phyloP scores from a whole-genome alignment of 2,797 vertebrate species.

The Chromis chromis region DNA sequence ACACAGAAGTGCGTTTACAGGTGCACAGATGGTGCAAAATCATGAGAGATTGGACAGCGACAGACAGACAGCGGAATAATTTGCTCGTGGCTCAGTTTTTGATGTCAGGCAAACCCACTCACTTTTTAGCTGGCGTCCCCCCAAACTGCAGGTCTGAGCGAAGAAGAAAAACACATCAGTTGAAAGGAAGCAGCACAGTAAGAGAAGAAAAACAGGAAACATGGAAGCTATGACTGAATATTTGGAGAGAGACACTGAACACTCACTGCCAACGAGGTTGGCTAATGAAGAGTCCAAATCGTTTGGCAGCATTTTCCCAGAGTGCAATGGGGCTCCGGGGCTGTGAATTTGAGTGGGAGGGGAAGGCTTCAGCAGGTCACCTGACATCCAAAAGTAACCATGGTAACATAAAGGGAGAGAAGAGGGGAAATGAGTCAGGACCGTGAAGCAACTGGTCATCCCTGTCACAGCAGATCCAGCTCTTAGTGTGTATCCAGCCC shows the following conservation, averaged over 20 bases:
- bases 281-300: constrained; percentile 91
- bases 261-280: constrained; percentile 92
- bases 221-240: background rate
- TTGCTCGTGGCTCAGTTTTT: constrained; percentile 12
- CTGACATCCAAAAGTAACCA: constrained; percentile 78
- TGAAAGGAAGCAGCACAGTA: constrained; percentile 3
- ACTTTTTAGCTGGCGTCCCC: constrained; percentile 91
- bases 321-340: constrained; percentile 79
- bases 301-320: constrained; percentile 87
- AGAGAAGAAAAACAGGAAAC: background rate
- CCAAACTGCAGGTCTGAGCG: constrained; percentile 91
- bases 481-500: constrained; percentile 11
- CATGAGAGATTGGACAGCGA: constrained; percentile 1
- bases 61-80: constrained; percentile 25
- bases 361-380: constrained; percentile 88
- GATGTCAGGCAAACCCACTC: constrained; percentile 69
- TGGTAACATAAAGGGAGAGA: constrained; percentile 52
- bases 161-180: constrained; percentile 30
- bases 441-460: constrained; percentile 34
- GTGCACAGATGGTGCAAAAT: constrained; percentile 22
- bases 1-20: constrained; percentile 24
- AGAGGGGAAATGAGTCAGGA: constrained; percentile 48
- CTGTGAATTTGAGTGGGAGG: constrained; percentile 84
- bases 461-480: constrained; percentile 37
- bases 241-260: constrained; percentile 8